These are phyloP conservation scores for Micromussa lordhowensis DNA, from an alignment of 92 coral and sea anemone genomes.

Conservation along the genomic window DNA sequence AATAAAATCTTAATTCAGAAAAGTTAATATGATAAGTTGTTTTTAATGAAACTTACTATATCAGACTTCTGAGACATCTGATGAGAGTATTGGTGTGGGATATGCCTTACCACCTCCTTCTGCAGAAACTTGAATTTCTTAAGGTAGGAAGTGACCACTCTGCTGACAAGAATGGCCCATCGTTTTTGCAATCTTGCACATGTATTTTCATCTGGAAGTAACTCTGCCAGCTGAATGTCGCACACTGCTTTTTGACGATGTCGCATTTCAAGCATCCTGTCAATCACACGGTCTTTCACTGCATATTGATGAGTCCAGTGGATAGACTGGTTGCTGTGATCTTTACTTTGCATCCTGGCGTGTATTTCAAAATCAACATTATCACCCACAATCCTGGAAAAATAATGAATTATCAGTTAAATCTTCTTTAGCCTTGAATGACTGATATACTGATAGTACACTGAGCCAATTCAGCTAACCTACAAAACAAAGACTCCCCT, in stretches of 20 bases:
- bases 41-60: not conserved
- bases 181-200: not conserved
- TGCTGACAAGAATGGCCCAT: not conserved
- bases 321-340: slow-evolving; percentile 37
- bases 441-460: not conserved
- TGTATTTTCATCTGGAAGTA: not conserved
- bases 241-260: not conserved
- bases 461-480: no score
- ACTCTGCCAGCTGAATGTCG: not conserved
- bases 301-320: slow-evolving; percentile 37
- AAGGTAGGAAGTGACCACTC: not conserved
- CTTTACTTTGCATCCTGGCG: slow-evolving; percentile 40
- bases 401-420: no score
- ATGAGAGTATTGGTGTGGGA: slow-evolving; percentile 27
- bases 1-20: not conserved
- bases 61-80: slow-evolving; percentile 35
- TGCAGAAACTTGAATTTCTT: slow-evolving; percentile 23
- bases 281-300: not conserved
- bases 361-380: slow-evolving; percentile 42
- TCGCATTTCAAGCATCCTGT: not conserved
- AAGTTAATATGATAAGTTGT: no score
- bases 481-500: not conserved
- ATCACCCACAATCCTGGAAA: slow-evolving; percentile 41
- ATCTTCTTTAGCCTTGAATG: not conserved
- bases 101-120: slow-evolving; percentile 40